phyloP scores from a whole-genome alignment of 2,113 vertebrate genomes.

The Phylloscopus whistleri region DNA sequence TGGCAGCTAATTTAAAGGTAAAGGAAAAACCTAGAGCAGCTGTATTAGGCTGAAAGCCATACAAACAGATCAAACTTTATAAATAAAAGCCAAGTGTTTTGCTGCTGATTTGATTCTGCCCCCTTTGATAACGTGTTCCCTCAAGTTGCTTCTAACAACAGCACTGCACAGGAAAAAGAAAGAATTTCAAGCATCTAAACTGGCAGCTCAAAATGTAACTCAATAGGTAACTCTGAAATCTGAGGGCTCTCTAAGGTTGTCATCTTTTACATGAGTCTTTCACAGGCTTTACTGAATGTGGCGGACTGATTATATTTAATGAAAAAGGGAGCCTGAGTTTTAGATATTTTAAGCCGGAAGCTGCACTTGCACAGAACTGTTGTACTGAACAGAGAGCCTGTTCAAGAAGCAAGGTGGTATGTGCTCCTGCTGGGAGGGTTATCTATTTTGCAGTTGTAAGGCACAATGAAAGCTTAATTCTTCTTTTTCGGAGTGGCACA shows the following conservation, averaged over 20 bases:
- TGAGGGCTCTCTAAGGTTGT: background rate
- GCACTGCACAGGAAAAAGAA: background rate
- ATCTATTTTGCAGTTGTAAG: background rate
- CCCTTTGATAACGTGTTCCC: background rate
- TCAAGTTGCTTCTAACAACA: background rate
- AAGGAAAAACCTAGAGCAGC: background rate
- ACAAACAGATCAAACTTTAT: background rate
- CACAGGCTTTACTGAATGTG: background rate
- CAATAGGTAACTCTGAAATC: background rate
- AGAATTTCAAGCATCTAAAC: background rate
- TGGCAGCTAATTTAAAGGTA: background rate
- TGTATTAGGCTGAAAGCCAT: background rate
- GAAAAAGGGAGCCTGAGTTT: background rate
- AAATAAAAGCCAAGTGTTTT: background rate
- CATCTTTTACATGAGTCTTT: background rate
- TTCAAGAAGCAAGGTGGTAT: background rate
- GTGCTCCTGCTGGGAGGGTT: background rate
- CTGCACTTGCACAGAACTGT: background rate
- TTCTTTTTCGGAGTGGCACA: background rate
- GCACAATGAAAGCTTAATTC: background rate
- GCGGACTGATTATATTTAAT: background rate
- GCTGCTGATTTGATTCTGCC: background rate
- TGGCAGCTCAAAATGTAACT: background rate
- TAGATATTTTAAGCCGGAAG: background rate
- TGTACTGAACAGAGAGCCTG: fast-evolving